These are phyloP conservation scores for Acanthurus leucopareius DNA, from an alignment of 2,797 vertebrate genomes.

Conservation along the genomic window DNA sequence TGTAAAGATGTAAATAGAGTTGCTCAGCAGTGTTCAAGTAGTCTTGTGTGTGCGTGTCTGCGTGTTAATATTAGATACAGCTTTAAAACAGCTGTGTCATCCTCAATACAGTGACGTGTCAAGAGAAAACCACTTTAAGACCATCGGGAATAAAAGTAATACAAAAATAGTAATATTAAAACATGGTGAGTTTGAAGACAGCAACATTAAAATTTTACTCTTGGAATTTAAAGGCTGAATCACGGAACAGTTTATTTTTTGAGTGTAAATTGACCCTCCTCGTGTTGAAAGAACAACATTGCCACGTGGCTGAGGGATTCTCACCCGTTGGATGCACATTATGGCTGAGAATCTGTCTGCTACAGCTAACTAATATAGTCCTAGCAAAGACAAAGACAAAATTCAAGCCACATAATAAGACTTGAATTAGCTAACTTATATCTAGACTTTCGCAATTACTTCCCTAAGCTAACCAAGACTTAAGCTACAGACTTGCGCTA, in stretches of 20 bases:
- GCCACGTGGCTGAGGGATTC: too few relatives aligned
- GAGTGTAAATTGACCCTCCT: too few relatives aligned
- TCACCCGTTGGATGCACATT: too few relatives aligned
- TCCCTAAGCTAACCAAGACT: neutral
- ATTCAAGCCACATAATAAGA: neutral
- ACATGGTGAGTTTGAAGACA: too few relatives aligned
- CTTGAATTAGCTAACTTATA: neutral
- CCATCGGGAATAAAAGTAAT: neutral
- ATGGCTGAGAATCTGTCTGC: too few relatives aligned
- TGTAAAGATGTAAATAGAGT: conserved; percentile 50
- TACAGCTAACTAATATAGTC: too few relatives aligned
- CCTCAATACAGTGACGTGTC: conserved; percentile 3
- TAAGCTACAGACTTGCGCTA: neutral
- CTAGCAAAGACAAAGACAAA: neutral
- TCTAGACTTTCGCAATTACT: too few relatives aligned
- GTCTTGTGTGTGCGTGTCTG: conserved; percentile 3
- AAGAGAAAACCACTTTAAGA: neutral
- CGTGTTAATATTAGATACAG: conserved; percentile 10
- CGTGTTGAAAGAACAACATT: too few relatives aligned
- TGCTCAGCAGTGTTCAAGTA: neutral
- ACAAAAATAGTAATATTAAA: neutral
- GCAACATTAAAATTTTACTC: too few relatives aligned
- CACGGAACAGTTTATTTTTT: too few relatives aligned
- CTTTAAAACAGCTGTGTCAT: neutral
- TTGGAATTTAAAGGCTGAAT: too few relatives aligned